Conservation (phyloP, 1,140 invertebrate genomes). For the Schlechtendalia chinensis region DNA sequence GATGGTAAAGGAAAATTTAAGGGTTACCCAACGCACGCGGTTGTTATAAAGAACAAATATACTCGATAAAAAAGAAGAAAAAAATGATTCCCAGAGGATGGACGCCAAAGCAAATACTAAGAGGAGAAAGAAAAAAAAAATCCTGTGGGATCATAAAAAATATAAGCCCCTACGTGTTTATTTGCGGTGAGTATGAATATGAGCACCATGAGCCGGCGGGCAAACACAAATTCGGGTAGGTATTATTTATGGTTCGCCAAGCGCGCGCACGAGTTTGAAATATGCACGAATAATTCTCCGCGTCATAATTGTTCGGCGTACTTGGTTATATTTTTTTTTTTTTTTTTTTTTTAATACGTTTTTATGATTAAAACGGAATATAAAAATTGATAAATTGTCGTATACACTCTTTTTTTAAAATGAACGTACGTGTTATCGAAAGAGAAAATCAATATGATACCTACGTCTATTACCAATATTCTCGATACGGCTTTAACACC, state of each 20-base stretch:
- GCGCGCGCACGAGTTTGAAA: no score
- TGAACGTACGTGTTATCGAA: no score
- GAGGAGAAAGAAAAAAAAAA: not conserved
- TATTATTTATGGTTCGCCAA: conserved; percentile 3
- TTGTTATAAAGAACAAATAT: conserved; percentile 33
- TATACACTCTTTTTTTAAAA: no score
- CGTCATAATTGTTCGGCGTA: no score
- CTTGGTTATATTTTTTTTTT: no score
- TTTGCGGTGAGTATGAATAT: conserved; percentile 23
- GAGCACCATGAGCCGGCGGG: conserved; percentile 8
- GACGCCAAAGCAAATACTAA: conserved; percentile 21
- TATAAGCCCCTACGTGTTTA: conserved; percentile 21
- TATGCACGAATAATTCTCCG: no score
- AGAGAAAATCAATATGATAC: no score
- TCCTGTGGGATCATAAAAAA: not conserved
- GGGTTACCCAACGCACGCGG: not conserved
- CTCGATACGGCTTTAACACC: no score
- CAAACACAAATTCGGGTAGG: not conserved
- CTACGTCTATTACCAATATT: no score
- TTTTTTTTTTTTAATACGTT: no score
- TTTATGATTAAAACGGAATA: no score
- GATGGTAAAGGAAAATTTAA: conserved; percentile 6
- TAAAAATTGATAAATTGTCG: no score
- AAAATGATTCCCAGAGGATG: conserved; percentile 26
- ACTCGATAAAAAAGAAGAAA: conserved; percentile 26